Evolutionary conservation across 2,888 invertebrate genomes (phyloP).

Genomic region (Tethea ocularis): DNA sequence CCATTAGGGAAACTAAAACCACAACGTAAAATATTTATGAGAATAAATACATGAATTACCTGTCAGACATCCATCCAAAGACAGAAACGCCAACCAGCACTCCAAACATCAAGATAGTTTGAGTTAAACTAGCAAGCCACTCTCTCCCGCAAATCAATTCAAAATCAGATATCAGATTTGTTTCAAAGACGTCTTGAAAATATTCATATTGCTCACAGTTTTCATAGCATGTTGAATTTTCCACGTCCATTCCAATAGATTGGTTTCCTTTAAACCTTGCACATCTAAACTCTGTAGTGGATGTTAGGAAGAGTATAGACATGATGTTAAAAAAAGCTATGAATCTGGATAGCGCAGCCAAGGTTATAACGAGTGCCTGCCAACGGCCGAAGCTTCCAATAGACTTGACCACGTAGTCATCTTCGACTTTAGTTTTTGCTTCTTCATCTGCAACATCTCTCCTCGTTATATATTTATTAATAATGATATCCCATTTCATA

Average conservation of each 20-base stretch:
- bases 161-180: constrained; percentile 51
- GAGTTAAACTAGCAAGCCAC: constrained; percentile 59
- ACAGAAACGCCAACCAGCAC: constrained; percentile 47
- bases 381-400: constrained; percentile 58
- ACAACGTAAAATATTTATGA: too few relatives aligned
- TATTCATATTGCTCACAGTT: constrained; percentile 51
- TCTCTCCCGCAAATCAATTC: constrained; percentile 51
- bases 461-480: neutral
- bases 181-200: constrained; percentile 39
- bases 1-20: too few relatives aligned
- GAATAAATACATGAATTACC: too few relatives aligned
- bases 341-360: constrained; percentile 38
- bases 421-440: constrained; percentile 26
- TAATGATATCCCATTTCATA: neutral
- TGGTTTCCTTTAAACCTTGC: constrained; percentile 34
- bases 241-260: constrained; percentile 22
- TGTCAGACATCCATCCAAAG: constrained; percentile 65
- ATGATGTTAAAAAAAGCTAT: constrained; percentile 49
- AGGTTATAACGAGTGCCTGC: constrained; percentile 42
- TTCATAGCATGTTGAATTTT: constrained; percentile 53
- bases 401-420: constrained; percentile 56
- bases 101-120: constrained; percentile 57
- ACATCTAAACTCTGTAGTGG: constrained; percentile 52
- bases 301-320: constrained; percentile 52
- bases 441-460: constrained; percentile 13